Evolutionary conservation across 1,140 invertebrate species (phyloP), one percentile per base, ranked within the genome.

Genomic region (Helicorthomorpha holstii): DNA sequence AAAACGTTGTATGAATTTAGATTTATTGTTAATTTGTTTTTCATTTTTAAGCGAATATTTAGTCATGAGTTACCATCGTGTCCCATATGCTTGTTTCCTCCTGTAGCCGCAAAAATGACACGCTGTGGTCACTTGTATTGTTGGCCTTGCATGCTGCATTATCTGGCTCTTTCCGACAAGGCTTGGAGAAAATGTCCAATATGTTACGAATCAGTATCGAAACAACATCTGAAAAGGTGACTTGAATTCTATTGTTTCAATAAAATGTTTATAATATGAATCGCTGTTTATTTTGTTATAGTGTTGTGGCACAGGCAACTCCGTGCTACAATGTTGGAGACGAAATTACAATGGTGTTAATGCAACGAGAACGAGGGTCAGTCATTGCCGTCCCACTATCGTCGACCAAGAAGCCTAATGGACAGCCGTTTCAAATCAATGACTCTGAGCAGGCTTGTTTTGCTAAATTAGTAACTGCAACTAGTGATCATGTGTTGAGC

Each of bases 61-160:
- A 60, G 61, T 24, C 59, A 61, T 51, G 85, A 87, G 55, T 70
- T 73, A 52, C 73, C 84, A 23, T 79, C 79, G 45, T 96, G 91
- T 67, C 91, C 91, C 0, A 95, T 96, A 61, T 96, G 92, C 71
- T 71, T 96, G 43, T 80, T 81, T 62, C 68, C 75, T 45, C 88
- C 89, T 24, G 69, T 79, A 50, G 83, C 86, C 57, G 89, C 81
- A 2, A 88, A 93, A 70, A 88, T 96, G 61, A 93, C 90, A 0
- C 76, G 80, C 27, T 98, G 93, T 71, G 92, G 92, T 23, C 93
- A 97, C 66, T 81, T 92, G 52, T 96, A 87, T 64, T 98, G 93
- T 66, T 97, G 88, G 87, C 75, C 88, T 1, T 98, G 93, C 64
- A 79, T 95, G 59, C 73, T 97, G 22, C 92, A 95, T 66, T 96